Evolutionary conservation across 2,113 vertebrate genomes (phyloP), one percentile per base, ranked within the genome.

Genomic region (Sciurus niger): DNA sequence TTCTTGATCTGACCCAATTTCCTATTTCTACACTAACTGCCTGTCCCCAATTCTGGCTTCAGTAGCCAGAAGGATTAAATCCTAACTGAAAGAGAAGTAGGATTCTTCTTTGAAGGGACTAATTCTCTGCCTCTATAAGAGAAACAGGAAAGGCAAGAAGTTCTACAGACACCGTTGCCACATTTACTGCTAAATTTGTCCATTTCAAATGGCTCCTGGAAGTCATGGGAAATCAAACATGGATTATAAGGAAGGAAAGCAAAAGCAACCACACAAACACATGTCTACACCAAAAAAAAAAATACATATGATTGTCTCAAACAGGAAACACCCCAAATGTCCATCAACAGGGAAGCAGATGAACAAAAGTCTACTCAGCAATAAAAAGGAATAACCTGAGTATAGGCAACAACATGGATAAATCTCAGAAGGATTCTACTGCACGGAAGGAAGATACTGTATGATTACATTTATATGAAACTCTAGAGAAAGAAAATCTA

Each of bases 61-160:
- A 37, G 12, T 65, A 80, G 74, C 24, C 76, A 58, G 40, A 78
- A 93, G 22, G 70, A 95, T 90, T 89, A 85, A 93, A 93, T 46
- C 7, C 68, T 83, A 89, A 65, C 53, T 80, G 70, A 94, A 76
- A 92, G 58, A 85, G 65, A 95, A 85, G 58, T 72, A 30, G 9
- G 18, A 93, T 37, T 79, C 30, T 88, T 76, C 58, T 83, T 85
- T 74, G 34, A 94, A 91, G 77, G 16, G 30, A 25, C 30, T 73
- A 8, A 8, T 63, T 73, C 12, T 91, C 30, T 73, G 6, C 70
- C n/a, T 82, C 84, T 58, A 20, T 53, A 87, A 94, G 4, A 95
- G 18, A 83, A 94, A 78, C 12, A 67, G 2, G 34, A 95, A 96
- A 96, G 46, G 24, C 34, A 82, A 34, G 40, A 79, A 65, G 17